phyloP scores from a whole-genome alignment of 2,888 invertebrate species.

The Nezara viridula region DNA sequence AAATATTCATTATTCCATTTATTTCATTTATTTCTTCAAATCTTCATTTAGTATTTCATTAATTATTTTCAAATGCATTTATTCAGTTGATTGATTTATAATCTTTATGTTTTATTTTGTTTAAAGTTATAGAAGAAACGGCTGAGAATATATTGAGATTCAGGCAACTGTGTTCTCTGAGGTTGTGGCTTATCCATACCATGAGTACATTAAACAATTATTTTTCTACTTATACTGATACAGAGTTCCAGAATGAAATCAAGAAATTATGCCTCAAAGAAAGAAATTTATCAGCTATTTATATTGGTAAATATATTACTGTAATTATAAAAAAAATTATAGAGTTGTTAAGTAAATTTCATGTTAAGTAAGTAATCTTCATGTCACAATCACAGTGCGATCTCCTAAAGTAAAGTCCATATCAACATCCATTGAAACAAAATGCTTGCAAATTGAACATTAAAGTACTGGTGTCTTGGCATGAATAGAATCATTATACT shows the following conservation, averaged over 20 bases:
- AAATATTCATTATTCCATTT: no score
- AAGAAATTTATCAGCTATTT: conserved; percentile 61
- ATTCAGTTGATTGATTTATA: background rate
- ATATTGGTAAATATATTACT: conserved; percentile 50
- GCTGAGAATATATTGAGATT: conserved; percentile 52
- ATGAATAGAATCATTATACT: no score
- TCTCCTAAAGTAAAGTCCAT: no score
- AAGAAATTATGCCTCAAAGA: conserved; percentile 58
- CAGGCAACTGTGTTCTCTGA: conserved; percentile 59
- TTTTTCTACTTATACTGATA: conserved; percentile 59
- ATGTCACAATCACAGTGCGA: no score
- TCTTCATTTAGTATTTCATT: background rate
- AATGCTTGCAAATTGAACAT: no score
- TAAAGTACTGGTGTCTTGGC: no score
- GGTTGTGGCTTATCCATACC: conserved; percentile 60
- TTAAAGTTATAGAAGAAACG: conserved; percentile 55
- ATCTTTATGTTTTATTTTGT: background rate
- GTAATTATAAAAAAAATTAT: no score
- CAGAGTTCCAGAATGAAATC: conserved; percentile 60
- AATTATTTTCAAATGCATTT: background rate
- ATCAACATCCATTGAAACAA: no score
- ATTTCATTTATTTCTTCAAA: no score
- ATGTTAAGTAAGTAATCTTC: no score
- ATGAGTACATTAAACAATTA: conserved; percentile 60
- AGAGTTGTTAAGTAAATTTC: no score